phyloP scores from a whole-genome alignment of 2,888 invertebrate genomes.

The Euplagia quadripunctaria region DNA sequence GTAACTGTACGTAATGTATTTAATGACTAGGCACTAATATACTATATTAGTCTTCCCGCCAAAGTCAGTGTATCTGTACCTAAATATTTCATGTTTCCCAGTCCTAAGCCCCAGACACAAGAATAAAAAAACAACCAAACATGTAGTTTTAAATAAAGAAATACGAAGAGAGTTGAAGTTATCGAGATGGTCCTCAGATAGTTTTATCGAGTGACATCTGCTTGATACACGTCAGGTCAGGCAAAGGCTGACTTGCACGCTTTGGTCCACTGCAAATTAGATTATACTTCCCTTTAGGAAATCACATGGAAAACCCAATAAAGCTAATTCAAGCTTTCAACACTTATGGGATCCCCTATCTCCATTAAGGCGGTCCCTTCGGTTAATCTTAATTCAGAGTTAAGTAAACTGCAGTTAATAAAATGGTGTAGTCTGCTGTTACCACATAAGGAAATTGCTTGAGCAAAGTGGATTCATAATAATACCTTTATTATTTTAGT shows the following conservation, averaged over 20 bases:
- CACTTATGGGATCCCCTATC: slow-evolving; percentile 25
- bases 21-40: too few relatives aligned
- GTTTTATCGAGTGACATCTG: not conserved
- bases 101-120: not conserved
- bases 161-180: not conserved
- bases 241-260: not conserved
- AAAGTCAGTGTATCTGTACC: too few relatives aligned
- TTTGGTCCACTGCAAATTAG: slow-evolving; percentile 17
- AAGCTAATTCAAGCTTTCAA: slow-evolving; percentile 27
- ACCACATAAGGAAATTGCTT: not conserved
- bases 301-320: slow-evolving; percentile 24
- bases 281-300: slow-evolving; percentile 8
- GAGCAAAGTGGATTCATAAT: not conserved
- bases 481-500: not conserved
- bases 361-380: slow-evolving; percentile 18
- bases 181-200: not conserved
- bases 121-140: not conserved
- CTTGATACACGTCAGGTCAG: too few relatives aligned
- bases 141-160: not conserved
- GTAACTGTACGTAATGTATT: too few relatives aligned
- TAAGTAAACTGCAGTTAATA: slow-evolving; percentile 30
- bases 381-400: slow-evolving; percentile 36
- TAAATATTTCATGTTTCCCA: too few relatives aligned
- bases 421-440: slow-evolving; percentile 24
- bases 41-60: too few relatives aligned